phyloP scores from a whole-genome alignment of 2,113 vertebrate species.

The Potamarius usumacintae region DNA sequence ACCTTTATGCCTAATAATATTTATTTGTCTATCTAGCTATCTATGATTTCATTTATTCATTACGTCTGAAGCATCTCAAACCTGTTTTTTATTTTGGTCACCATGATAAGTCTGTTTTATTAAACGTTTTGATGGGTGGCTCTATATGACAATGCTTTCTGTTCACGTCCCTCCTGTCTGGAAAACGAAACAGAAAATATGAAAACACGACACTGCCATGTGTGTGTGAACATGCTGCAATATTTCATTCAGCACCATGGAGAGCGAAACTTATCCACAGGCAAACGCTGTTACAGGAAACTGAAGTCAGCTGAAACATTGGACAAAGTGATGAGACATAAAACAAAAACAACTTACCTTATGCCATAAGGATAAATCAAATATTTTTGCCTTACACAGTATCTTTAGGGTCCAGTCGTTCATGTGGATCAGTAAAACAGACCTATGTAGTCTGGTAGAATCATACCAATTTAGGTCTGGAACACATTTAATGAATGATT shows the following conservation, averaged over 20 bases:
- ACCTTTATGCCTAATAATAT: not conserved
- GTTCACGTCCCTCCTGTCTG: not conserved
- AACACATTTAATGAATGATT: not conserved
- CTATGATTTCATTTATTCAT: not conserved
- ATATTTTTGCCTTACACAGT: not conserved
- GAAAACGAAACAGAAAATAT: not conserved
- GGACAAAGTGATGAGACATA: not conserved
- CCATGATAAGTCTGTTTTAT: not conserved
- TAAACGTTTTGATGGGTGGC: not conserved
- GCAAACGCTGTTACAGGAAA: not conserved
- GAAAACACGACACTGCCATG: not conserved
- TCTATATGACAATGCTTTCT: not conserved
- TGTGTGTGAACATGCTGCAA: not conserved
- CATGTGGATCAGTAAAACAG: not conserved
- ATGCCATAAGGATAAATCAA: not conserved
- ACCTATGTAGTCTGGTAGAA: not conserved
- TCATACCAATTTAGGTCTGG: not conserved
- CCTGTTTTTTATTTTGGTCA: not conserved
- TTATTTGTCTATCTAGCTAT: not conserved
- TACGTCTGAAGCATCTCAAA: not conserved
- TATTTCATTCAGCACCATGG: slow-evolving; percentile 56
- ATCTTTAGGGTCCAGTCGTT: not conserved
- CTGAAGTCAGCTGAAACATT: not conserved
- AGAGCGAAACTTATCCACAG: slow-evolving; percentile 35
- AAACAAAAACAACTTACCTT: not conserved